phyloP scores from a whole-genome alignment of 2,888 invertebrate genomes.

The Muscina levida region DNA sequence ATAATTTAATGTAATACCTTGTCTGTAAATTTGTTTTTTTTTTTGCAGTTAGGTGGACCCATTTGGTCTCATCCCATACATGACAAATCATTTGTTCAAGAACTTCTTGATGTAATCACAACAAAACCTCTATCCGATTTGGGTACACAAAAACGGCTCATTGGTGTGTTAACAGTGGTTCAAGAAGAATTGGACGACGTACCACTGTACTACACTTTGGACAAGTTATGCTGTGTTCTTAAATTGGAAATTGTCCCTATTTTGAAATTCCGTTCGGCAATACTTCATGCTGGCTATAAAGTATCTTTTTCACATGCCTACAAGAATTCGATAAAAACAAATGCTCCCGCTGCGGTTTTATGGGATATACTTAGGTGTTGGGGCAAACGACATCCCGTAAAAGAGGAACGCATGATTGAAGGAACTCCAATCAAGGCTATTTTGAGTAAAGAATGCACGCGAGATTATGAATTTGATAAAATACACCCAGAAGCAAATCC shows the following conservation, averaged over 20 bases:
- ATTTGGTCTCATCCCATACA: conserved; percentile 96
- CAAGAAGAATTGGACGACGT: conserved; percentile 90
- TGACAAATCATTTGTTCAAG: conserved; percentile 86
- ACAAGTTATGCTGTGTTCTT: conserved; percentile 87
- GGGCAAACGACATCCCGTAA: conserved; percentile 86
- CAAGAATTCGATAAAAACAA: conserved; percentile 93
- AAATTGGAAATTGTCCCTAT: conserved; percentile 87
- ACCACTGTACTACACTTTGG: conserved; percentile 93
- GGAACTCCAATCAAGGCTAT: conserved; percentile 80
- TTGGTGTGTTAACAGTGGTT: conserved; percentile 90
- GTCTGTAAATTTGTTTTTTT: too few species aligned
- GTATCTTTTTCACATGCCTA: conserved; percentile 96
- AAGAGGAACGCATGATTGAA: conserved; percentile 82
- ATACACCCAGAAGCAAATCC: conserved; percentile 88
- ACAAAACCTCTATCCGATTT: conserved; percentile 78
- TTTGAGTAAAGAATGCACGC: conserved; percentile 81
- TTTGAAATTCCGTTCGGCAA: conserved; percentile 88
- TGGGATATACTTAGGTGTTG: conserved; percentile 96
- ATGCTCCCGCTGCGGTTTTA: conserved; percentile 90
- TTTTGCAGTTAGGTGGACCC: conserved; percentile 90
- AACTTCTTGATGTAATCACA: conserved; percentile 82
- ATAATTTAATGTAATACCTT: too few species aligned
- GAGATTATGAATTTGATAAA: conserved; percentile 80
- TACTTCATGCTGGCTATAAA: conserved; percentile 92
- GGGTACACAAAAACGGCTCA: conserved; percentile 87